Evolutionary conservation across 2,888 invertebrate genomes (phyloP).

Genomic region (Cheilosia vernalis): DNA sequence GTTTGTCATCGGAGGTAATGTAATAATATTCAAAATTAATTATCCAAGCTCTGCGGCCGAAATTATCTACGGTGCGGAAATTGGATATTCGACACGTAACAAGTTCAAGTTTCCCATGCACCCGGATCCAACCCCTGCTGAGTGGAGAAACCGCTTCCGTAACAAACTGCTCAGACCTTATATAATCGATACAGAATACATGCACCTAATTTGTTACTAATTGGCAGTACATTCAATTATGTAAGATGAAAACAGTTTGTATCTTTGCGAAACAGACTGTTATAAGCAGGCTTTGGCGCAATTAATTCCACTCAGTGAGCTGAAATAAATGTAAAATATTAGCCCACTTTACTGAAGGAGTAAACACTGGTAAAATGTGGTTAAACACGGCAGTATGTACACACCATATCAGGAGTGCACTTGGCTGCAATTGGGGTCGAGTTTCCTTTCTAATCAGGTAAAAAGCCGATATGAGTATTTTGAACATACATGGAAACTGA

Average conservation of each 20-base stretch:
- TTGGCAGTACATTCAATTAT: background rate
- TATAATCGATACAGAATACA: background rate
- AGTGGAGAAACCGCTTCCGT: background rate
- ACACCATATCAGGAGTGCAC: slow-evolving; percentile 38
- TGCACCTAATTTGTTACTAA: background rate
- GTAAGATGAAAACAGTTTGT: background rate
- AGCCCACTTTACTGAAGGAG: background rate
- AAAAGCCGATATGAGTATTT: slow-evolving; percentile 12
- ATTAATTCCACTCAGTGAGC: slow-evolving; percentile 41
- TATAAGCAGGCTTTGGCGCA: background rate
- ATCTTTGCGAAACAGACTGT: background rate
- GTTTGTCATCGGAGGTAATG: slow-evolving; percentile 15
- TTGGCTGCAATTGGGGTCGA: slow-evolving; percentile 38
- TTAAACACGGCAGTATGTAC: slow-evolving; percentile 29
- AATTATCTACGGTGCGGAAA: slow-evolving; percentile 4
- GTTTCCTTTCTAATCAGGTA: background rate
- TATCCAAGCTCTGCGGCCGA: slow-evolving; percentile 24
- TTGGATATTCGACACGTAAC: background rate
- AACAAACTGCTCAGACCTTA: background rate
- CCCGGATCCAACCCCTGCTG: background rate
- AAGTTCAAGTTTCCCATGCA: background rate
- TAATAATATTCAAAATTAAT: slow-evolving; percentile 32
- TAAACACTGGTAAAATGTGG: slow-evolving; percentile 45
- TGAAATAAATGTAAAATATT: slow-evolving; percentile 33
- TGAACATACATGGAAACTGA: background rate